Conservation (phyloP, 2,888 invertebrate genomes). For the Ormyrus rosae region DNA sequence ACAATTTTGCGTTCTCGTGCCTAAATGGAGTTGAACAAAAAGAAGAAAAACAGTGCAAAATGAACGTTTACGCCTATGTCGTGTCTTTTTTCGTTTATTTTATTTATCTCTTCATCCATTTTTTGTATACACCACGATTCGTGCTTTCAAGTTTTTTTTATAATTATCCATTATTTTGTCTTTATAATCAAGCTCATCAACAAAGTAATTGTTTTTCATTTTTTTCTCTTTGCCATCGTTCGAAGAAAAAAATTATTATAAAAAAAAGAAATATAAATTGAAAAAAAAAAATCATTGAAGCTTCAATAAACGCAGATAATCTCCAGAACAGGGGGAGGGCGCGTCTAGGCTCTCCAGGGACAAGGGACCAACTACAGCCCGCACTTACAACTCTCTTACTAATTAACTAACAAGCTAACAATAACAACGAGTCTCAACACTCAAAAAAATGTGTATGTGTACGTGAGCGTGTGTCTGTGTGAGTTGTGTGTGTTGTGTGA, state of each 20-base stretch:
- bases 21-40: constrained; percentile 32
- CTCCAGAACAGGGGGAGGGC: constrained; percentile 74
- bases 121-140: constrained; percentile 54
- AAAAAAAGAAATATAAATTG: constrained; percentile 39
- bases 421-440: constrained; percentile 76
- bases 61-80: constrained; percentile 59
- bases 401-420: constrained; percentile 77
- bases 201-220: constrained; percentile 46
- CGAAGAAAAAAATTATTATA: constrained; percentile 51
- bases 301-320: constrained; percentile 66
- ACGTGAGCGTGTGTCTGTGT: constrained; percentile 17
- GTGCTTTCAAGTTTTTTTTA: constrained; percentile 29
- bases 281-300: constrained; percentile 54
- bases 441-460: constrained; percentile 64
- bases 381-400: constrained; percentile 76
- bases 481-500: constrained; percentile 4
- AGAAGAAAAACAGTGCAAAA: constrained; percentile 48
- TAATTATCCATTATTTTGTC: constrained; percentile 40
- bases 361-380: constrained; percentile 76
- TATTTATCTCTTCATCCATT: constrained; percentile 44
- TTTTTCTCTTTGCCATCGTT: constrained; percentile 57
- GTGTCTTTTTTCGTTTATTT: constrained; percentile 58
- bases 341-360: constrained; percentile 75
- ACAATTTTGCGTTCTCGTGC: constrained; percentile 9
- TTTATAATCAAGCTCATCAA: constrained; percentile 53